These are phyloP conservation scores for Macrotrachela quadricornifera DNA, from an alignment of 1,140 invertebrate genomes.

Conservation along the genomic window DNA sequence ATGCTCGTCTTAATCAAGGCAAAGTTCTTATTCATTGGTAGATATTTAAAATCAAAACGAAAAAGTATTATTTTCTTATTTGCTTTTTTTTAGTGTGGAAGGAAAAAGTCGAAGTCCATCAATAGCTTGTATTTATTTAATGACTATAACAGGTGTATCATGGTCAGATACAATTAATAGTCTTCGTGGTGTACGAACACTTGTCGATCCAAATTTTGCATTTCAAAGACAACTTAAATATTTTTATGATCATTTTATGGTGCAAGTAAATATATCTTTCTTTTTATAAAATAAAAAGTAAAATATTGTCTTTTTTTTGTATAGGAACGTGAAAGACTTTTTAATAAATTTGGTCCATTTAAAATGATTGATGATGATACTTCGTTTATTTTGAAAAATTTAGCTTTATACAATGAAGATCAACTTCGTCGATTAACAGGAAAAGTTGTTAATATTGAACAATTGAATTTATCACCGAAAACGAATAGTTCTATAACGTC, in stretches of 20 bases:
- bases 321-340: too few relatives aligned
- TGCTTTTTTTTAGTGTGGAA: conserved; percentile 44
- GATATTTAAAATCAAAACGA: conserved; percentile 16
- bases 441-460: too few relatives aligned
- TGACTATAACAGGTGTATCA: conserved; percentile 64
- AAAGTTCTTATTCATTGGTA: conserved; percentile 86
- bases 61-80: background rate
- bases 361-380: too few relatives aligned
- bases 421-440: too few relatives aligned
- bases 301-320: too few relatives aligned
- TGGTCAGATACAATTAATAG: conserved; percentile 81
- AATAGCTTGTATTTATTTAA: conserved; percentile 74
- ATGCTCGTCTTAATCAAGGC: conserved; percentile 59
- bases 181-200: conserved; percentile 60
- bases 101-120: conserved; percentile 88
- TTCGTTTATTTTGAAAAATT: too few relatives aligned
- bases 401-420: too few relatives aligned
- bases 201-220: conserved; percentile 80
- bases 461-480: too few relatives aligned
- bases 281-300: too few relatives aligned
- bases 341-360: too few relatives aligned
- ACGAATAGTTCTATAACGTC: too few relatives aligned
- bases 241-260: conserved; percentile 31
- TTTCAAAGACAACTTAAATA: conserved; percentile 79
- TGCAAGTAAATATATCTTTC: too few relatives aligned